These are phyloP conservation scores for Xyrichtys novacula DNA, from an alignment of 2,797 vertebrate genomes.

Conservation along the genomic window DNA sequence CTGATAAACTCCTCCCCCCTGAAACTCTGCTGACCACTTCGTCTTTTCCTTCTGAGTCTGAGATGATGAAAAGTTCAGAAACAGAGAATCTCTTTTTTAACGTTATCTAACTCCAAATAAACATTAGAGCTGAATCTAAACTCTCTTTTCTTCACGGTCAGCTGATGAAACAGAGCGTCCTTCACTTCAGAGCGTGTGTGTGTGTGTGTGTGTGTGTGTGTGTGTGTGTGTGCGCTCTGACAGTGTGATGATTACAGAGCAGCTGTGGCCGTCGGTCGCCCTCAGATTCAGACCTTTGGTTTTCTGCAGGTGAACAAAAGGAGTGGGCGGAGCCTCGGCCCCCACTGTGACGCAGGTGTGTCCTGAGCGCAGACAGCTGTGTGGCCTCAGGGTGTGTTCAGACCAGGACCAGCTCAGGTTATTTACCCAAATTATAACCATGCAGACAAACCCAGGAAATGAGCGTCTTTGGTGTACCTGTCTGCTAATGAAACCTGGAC, in stretches of 20 bases:
- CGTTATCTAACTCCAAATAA: not conserved
- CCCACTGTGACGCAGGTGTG: conserved; percentile 51
- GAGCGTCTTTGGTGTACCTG: conserved; percentile 21
- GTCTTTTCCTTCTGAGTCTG: not conserved
- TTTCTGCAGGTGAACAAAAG: conserved; percentile 12
- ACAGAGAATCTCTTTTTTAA: not conserved
- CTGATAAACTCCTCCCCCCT: not conserved
- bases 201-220: too few species aligned
- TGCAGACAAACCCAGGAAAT: conserved; percentile 63
- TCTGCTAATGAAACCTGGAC: conserved; percentile 46
- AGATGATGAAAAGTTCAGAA: not conserved
- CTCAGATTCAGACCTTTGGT: not conserved
- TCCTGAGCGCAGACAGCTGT: conserved; percentile 26
- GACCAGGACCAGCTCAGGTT: conserved; percentile 19
- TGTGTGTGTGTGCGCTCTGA: too few species aligned
- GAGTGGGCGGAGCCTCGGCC: not conserved
- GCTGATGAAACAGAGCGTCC: conserved; percentile 11
- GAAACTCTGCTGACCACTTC: not conserved
- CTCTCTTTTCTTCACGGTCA: not conserved
- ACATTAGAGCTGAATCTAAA: not conserved
- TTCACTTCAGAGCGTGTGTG: conserved; percentile 23
- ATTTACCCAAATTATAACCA: not conserved
- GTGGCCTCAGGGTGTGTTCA: conserved; percentile 40
- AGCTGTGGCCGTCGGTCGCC: conserved; percentile 20
- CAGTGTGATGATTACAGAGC: too few species aligned